These are phyloP conservation scores for Hanleya hanleyi DNA, from an alignment of 2,888 invertebrate genomes.

Conservation along the genomic window DNA sequence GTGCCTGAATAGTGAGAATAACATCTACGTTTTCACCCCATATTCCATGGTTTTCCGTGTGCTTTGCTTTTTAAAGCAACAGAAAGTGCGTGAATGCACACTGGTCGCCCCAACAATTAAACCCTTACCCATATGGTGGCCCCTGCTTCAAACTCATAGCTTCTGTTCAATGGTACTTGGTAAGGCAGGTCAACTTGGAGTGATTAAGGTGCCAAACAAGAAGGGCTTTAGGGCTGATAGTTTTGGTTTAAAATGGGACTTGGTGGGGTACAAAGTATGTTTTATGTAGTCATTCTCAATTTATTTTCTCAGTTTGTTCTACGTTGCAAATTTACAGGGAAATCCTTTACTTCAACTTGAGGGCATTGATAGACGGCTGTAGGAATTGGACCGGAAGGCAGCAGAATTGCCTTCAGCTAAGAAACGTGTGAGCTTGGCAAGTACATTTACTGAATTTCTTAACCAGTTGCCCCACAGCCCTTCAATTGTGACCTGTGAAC, in stretches of 20 bases:
- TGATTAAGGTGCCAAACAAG: background rate
- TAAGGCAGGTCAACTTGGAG: background rate
- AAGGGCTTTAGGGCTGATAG: background rate
- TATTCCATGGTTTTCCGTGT: slow-evolving; percentile 21
- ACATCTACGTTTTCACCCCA: slow-evolving; percentile 32
- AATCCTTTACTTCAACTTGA: background rate
- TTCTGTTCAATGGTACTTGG: background rate
- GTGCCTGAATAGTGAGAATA: slow-evolving; percentile 15
- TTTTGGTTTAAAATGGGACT: background rate
- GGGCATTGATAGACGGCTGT: background rate
- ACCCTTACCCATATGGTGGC: slow-evolving; percentile 32
- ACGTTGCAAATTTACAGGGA: background rate
- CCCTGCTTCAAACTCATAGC: slow-evolving; percentile 5
- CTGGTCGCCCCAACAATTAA: slow-evolving; percentile 14
- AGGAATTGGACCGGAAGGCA: background rate
- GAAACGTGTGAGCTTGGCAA: background rate
- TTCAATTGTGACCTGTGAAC: background rate
- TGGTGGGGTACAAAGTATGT: background rate
- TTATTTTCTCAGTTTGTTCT: background rate
- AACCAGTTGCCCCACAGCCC: background rate
- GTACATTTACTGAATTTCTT: background rate
- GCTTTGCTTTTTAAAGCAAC: slow-evolving; percentile 15
- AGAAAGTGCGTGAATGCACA: slow-evolving; percentile 13
- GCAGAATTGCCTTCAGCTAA: background rate
- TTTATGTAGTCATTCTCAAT: background rate